Base-by-base conservation (phyloP, 2,113 vertebrate genomes). In the Periophthalmodon schlosseri region DNA sequence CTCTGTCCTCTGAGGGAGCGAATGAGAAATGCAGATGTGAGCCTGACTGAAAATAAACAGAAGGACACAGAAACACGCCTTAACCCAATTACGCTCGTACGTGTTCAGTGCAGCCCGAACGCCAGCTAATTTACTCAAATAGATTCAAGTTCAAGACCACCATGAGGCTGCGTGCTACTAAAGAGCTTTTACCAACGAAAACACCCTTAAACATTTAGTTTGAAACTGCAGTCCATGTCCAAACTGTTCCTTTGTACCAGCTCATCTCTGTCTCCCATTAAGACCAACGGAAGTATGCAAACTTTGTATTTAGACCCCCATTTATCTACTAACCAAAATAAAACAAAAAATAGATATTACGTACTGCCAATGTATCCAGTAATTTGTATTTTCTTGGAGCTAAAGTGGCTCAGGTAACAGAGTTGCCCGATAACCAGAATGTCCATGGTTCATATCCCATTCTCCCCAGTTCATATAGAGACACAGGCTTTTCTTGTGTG, bases 1-100 rank as follows among this genome's bases (percentile, higher is more conserved):
- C 80, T 10, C 39, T 2, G 84, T 74, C 79, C 78, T 88, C 73
- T 84, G 80, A 87, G 68, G 79, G 66, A 77, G 84, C 61, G 84
- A 84, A 86, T 85, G 86, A 83, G 77, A 89, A 90, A 86, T 80
- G 74, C 88, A 90, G 87, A 90, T 80, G 86, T 83, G 80, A 68
- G 73, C 24, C 21, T 61, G 57, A 76, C 76, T 82, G 81, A 84
- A 86, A 86, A 75, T 84, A 88, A 92, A 88, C 88, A 83, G 76
- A 87, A 82, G 71, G 86, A 47, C 9, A 11, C 20, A 74, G 76
- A 83, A 87, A 82, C 78, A 77, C 28, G 80, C 65, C 65, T 68
- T 79, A 65, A 86, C 60, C 0, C 23, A 84, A 83, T 86, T 58
- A 84, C 82, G 68, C 23, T 33, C 57, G 28, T 61, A 61, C 69